A percentile compares a stretch with the other conserved stretches of the same genome.
Conservation (phyloP, 2,888 invertebrate species). For the Melolontha melolontha region DNA sequence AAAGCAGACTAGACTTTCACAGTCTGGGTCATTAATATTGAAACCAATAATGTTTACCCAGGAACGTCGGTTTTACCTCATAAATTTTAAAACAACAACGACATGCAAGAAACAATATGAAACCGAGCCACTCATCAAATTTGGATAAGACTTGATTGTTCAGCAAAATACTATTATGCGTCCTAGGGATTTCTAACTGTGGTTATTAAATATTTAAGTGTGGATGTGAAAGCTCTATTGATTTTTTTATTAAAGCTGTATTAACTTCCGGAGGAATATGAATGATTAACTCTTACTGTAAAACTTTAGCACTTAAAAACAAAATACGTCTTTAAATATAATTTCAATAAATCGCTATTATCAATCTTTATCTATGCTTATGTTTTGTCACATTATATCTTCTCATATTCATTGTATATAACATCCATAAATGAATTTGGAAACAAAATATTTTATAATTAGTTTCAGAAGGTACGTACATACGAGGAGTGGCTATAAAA, state of each 20-base stretch:
- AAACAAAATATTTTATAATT: too few relatives aligned
- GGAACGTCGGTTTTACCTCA: slow-evolving; percentile 35
- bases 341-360: too few relatives aligned
- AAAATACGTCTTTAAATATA: too few relatives aligned
- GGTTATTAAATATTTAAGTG: slow-evolving; percentile 30
- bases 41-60: slow-evolving; percentile 37
- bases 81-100: slow-evolving; percentile 34
- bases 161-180: slow-evolving; percentile 25
- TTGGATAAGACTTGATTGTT: slow-evolving; percentile 32
- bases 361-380: too few relatives aligned
- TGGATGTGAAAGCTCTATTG: slow-evolving; percentile 3
- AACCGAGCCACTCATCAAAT: slow-evolving; percentile 31
- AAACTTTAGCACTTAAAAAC: too few relatives aligned
- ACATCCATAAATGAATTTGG: too few relatives aligned
- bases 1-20: slow-evolving; percentile 33
- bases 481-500: too few relatives aligned
- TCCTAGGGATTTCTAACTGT: slow-evolving; percentile 21
- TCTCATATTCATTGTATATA: too few relatives aligned
- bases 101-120: slow-evolving; percentile 29
- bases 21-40: slow-evolving; percentile 38
- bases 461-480: too few relatives aligned
- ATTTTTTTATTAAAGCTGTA: background rate
- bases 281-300: background rate
- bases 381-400: too few relatives aligned
- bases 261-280: background rate